Base-by-base conservation (phyloP, 2,113 vertebrate species). In the Clarias magur region DNA sequence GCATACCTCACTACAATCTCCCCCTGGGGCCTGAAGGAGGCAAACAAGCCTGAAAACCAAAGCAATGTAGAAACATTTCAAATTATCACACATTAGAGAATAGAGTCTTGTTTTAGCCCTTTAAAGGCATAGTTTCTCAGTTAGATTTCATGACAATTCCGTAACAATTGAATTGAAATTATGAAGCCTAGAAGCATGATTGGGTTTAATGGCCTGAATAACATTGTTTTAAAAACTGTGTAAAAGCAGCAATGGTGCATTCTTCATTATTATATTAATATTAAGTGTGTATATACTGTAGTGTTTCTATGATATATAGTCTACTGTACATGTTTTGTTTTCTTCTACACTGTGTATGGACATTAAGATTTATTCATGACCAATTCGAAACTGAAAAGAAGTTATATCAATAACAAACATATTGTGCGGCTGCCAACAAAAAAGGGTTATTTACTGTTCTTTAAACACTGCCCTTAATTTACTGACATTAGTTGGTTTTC, bases 401-500 rank as follows among this genome's bases (percentile, higher is more conserved):
- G 13, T 57, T 16, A 19, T 78, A 10, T 27, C 19, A 30, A 57
- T 30, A 54, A 38, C 34, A 16, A 82, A 67, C 30, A 23, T 68
- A 27, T 53, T 27, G 42, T 8, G 0, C 42, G 27, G 17, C 3
- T 84, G 65, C 30, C 30, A 57, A 42, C 11, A 10, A 59, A 73
- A 81, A 59, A 84, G n/a, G 57, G 78, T 85, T 88, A 88, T 86
- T 87, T 85, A 82, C 60, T 85, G 76, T 83, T 82, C 85, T 84
- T 25, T 73, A 87, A 93, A 80, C 91, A 88, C 70, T 60, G 88
- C 38, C 87, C 89, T 91, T 94, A 91, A 93, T 94, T 93, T 94
- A 93, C 92, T 92, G 93, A 92, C 89, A 90, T 90, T 78, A 21
- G 91, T 92, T 93, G 92, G 91, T 93, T 94, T 94, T 92, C 85